phyloP scores from a whole-genome alignment of 2,113 vertebrate species.

The Oryzias curvinotus region DNA sequence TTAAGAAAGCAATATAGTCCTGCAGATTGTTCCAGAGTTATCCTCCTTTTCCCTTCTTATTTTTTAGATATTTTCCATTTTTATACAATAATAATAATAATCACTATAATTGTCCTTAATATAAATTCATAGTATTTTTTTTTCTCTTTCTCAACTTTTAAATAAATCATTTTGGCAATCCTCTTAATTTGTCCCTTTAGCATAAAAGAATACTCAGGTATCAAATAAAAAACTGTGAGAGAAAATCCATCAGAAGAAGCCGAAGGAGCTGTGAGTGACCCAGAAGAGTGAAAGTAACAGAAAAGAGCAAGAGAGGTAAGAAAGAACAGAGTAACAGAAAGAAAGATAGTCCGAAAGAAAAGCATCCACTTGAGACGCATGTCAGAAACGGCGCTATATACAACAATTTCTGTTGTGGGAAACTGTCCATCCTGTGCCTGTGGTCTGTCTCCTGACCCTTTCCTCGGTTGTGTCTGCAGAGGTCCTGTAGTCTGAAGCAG shows the following conservation, averaged over 20 bases:
- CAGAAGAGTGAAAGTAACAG: slow-evolving; percentile 65
- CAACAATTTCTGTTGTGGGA: slow-evolving; percentile 75
- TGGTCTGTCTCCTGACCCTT: slow-evolving; percentile 43
- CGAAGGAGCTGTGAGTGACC: slow-evolving; percentile 55
- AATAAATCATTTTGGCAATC: slow-evolving; percentile 99
- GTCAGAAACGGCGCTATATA: slow-evolving; percentile 79
- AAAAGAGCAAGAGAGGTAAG: slow-evolving; percentile 64
- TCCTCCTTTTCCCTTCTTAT: slow-evolving; percentile 52
- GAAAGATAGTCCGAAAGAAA: slow-evolving; percentile 68
- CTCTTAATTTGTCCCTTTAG: slow-evolving; percentile 85
- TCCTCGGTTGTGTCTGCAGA: slow-evolving; percentile 50
- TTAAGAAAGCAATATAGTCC: slow-evolving; percentile 84
- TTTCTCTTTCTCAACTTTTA: slow-evolving; percentile 81
- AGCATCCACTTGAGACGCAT: slow-evolving; percentile 77
- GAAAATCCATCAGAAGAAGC: slow-evolving; percentile 64
- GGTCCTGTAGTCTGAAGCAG: slow-evolving; percentile 48
- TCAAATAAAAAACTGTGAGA: slow-evolving; percentile 76
- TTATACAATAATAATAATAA: slow-evolving; percentile 81
- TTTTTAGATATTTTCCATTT: slow-evolving; percentile 83
- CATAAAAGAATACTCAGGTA: slow-evolving; percentile 91
- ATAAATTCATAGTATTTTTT: slow-evolving; percentile 79
- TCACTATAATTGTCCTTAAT: slow-evolving; percentile 80
- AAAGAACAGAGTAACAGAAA: slow-evolving; percentile 70
- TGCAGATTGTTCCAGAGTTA: slow-evolving; percentile 75
- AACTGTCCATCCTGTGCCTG: slow-evolving; percentile 68